Percentiles rank a stretch among this genome's conserved stretches.
Conservation (phyloP, 2,888 invertebrate species). For the Syrista parreyssii region DNA sequence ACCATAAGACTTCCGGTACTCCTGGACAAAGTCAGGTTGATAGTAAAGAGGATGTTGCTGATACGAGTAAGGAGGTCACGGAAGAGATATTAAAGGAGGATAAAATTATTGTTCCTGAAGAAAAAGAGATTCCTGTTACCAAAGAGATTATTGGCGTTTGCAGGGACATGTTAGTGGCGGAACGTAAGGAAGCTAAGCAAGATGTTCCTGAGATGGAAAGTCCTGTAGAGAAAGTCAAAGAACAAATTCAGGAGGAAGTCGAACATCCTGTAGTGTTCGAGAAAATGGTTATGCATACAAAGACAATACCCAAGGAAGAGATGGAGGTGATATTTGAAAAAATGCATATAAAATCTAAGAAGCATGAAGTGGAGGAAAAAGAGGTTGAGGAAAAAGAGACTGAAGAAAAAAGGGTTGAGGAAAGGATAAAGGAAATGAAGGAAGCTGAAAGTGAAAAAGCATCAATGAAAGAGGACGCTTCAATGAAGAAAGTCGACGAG, state of each 20-base stretch:
- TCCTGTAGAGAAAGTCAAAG: background rate
- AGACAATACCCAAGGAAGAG: background rate
- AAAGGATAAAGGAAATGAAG: slow-evolving; percentile 10
- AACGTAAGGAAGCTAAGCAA: background rate
- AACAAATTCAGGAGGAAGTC: background rate
- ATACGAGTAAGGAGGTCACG: background rate
- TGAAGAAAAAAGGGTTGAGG: slow-evolving; percentile 10
- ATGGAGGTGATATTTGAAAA: slow-evolving; percentile 4
- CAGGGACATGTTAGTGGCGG: background rate
- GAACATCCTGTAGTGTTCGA: background rate
- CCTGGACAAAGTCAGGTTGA: background rate
- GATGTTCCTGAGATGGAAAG: background rate
- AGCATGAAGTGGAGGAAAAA: background rate
- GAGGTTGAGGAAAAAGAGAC: slow-evolving; percentile 12
- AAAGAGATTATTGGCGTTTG: background rate
- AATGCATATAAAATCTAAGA: background rate
- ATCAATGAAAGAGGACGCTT: slow-evolving; percentile 3
- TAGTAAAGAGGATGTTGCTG: background rate
- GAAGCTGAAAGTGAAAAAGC: slow-evolving; percentile 11
- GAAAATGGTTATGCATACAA: background rate
- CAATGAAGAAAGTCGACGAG: background rate
- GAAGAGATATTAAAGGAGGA: background rate
- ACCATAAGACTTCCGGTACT: background rate
- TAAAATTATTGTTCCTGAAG: background rate
- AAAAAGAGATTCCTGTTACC: background rate